phyloP scores from a whole-genome alignment of 1,140 invertebrate species.

The Belonocnema kinseyi region DNA sequence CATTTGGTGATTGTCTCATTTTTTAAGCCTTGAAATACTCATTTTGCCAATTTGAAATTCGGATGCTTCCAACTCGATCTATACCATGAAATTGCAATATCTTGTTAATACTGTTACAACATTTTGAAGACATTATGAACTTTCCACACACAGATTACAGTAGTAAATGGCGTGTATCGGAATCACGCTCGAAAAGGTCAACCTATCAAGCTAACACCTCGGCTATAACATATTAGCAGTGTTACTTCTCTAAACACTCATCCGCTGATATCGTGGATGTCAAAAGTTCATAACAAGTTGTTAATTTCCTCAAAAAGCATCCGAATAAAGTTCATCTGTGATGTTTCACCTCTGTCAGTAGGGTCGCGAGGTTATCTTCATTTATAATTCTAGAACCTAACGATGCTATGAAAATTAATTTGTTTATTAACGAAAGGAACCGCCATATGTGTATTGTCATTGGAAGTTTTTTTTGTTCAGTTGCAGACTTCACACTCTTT shows the following conservation, averaged over 20 bases:
- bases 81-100: neutral
- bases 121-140: too few relatives aligned
- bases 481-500: too few relatives aligned
- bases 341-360: constrained; percentile 6
- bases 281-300: constrained; percentile 18
- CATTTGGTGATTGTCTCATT: too few relatives aligned
- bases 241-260: neutral
- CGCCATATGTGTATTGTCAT: too few relatives aligned
- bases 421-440: too few relatives aligned
- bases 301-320: constrained; percentile 13
- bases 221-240: neutral
- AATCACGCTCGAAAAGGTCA: neutral
- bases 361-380: constrained; percentile 24
- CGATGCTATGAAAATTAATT: too few relatives aligned
- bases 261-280: neutral
- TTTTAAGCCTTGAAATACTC: too few relatives aligned
- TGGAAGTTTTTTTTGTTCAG: too few relatives aligned
- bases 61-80: neutral
- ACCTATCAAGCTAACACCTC: neutral
- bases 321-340: constrained; percentile 25
- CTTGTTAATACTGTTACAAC: too few relatives aligned
- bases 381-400: neutral
- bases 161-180: too few relatives aligned
- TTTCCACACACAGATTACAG: too few relatives aligned
- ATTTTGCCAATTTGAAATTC: neutral